phyloP scores from a whole-genome alignment of 2,113 vertebrate species.

The Excalfactoria chinensis region DNA sequence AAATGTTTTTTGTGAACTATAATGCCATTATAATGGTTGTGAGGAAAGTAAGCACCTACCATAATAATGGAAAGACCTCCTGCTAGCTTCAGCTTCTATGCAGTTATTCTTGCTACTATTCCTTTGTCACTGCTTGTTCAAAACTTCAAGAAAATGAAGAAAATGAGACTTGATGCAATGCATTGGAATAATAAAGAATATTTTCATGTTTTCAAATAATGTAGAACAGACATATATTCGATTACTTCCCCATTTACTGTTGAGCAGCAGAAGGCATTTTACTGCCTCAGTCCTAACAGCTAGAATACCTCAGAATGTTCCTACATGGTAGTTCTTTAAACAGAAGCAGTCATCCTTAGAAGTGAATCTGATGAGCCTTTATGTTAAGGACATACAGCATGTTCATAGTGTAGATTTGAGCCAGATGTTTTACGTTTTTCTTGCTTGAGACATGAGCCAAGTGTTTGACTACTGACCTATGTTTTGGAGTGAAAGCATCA shows the following conservation, averaged over 20 bases:
- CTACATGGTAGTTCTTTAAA: not conserved
- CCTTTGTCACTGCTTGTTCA: not conserved
- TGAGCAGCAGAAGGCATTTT: not conserved
- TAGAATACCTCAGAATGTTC: not conserved
- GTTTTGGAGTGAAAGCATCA: not conserved
- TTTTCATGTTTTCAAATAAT: not conserved
- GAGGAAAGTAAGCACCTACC: not conserved
- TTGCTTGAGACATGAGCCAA: conserved; percentile 34
- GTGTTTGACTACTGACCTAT: conserved; percentile 4
- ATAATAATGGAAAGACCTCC: not conserved
- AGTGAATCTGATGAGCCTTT: not conserved
- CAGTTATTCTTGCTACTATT: not conserved
- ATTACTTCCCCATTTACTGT: not conserved
- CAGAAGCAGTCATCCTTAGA: not conserved
- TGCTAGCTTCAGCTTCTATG: not conserved
- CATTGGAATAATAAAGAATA: not conserved
- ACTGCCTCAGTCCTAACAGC: not conserved
- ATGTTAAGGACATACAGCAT: not conserved
- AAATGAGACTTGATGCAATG: not conserved
- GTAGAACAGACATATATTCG: not conserved
- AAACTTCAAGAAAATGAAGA: not conserved
- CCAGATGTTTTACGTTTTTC: conserved; percentile 61
- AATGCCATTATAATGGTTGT: not conserved
- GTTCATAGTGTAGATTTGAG: not conserved
- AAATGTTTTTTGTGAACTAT: not conserved